phyloP scores from a whole-genome alignment of 2,797 vertebrate genomes.

The Pantherophis vulpinus region DNA sequence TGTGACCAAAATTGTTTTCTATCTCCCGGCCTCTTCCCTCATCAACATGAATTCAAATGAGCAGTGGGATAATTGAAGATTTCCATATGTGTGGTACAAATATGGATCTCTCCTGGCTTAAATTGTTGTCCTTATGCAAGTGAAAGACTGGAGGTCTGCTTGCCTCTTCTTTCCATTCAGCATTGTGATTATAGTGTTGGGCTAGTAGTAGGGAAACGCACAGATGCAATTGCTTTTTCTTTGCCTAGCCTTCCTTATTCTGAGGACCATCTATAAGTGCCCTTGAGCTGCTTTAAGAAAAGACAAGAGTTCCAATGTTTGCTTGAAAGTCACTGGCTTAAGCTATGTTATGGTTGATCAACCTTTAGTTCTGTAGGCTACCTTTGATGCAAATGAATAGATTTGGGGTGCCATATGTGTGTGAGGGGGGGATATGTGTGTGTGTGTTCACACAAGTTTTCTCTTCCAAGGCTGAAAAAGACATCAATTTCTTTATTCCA shows the following conservation, averaged over 20 bases:
- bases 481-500: background rate
- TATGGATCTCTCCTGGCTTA: constrained; percentile 44
- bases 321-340: background rate
- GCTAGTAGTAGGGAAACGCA: background rate
- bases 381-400: background rate
- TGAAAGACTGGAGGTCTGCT: too few relatives aligned
- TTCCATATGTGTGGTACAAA: constrained; percentile 30
- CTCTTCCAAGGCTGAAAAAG: background rate
- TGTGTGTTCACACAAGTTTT: background rate
- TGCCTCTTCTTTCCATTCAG: background rate
- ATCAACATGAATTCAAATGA: constrained; percentile 32
- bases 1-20: background rate
- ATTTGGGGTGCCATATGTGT: background rate
- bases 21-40: background rate
- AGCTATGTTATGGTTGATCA: background rate
- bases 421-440: background rate
- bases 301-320: background rate
- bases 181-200: background rate
- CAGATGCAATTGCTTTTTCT: background rate
- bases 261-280: background rate
- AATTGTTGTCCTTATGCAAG: background rate
- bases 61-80: constrained; percentile 35
- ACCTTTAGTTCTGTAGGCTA: background rate
- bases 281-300: background rate
- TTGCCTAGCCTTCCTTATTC: background rate